Base-by-base conservation (phyloP, 2,113 vertebrate species). In the Desmodus rotundus region DNA sequence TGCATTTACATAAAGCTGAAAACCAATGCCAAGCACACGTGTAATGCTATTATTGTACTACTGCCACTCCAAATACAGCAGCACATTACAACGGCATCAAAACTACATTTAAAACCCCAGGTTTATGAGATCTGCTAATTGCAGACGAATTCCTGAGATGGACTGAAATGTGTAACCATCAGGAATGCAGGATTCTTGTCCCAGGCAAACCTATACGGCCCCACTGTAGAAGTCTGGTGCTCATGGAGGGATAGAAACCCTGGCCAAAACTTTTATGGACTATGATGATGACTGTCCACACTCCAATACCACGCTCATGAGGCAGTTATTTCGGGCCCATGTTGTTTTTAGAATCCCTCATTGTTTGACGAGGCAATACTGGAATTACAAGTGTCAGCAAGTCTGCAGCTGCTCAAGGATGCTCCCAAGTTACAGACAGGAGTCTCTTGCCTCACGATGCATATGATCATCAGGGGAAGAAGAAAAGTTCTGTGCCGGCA, bases 371-470 rank as follows among this genome's bases (percentile, higher is more conserved):
- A 96, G 84, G 20, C 73, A 97, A 67, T 91, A 96, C 68, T 54
- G 93, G 91, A 87, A 96, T 97, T 96, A 82, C 33, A 96, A 98
- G 94, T 72, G 95, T 97, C 89, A 97, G 90, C 76, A 94, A 96
- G 93, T 95, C 54, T 84, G 58, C 14, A 43, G 84, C 91, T 78
- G 67, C 91, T 89, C 94, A 8, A 93, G 80, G 36, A 95, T 70
- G 50, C 38, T 96, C 94, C 91, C 50, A 38, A 87, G 86, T 61
- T 68, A 89, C 91, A 91, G 56, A 13, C 17, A 50, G 41, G 92
- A 56, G 58, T 78, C 95, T 96, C 92, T 91, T 92, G 89, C 88
- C 43, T 94, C 78, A 89, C 63, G 77, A 76, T 54, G 22, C 28
- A 15, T 1, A 10, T 1, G 6, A 89, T 5, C 26, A 73, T 31